These are phyloP conservation scores for Epinotia bilunana DNA, from an alignment of 2,888 invertebrate genomes.

Conservation along the genomic window DNA sequence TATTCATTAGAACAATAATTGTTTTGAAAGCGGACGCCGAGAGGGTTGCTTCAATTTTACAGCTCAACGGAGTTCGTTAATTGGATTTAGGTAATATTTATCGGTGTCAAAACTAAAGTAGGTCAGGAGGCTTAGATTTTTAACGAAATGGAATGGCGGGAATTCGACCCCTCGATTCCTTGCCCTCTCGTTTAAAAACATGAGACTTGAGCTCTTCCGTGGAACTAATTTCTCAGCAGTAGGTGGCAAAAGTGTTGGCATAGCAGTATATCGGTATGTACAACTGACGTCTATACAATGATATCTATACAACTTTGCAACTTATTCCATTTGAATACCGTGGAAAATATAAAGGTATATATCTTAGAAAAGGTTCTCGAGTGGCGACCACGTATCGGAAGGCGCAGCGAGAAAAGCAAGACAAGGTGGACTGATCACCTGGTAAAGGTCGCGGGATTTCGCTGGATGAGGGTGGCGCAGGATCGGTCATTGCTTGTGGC, in stretches of 20 bases:
- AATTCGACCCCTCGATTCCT: not conserved
- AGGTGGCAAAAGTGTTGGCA: not conserved
- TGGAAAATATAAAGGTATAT: no score
- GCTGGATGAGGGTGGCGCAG: no score
- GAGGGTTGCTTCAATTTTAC: conserved; percentile 22
- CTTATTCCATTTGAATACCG: no score
- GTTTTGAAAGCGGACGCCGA: conserved; percentile 11
- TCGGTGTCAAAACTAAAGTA: conserved; percentile 11
- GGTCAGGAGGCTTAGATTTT: conserved; percentile 21
- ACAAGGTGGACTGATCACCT: no score
- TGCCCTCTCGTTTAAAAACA: not conserved
- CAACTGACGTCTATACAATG: no score
- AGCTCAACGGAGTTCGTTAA: conserved; percentile 22
- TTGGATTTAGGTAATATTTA: conserved; percentile 30
- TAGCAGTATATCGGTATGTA: not conserved
- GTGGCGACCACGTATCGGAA: no score
- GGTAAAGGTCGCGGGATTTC: no score
- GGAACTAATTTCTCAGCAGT: not conserved
- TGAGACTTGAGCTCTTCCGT: not conserved
- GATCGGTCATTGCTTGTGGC: no score
- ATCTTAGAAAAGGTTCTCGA: no score
- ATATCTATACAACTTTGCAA: no score
- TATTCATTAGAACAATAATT: conserved; percentile 12
- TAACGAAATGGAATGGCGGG: conserved; percentile 8
- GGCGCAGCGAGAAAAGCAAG: no score